Evolutionary conservation across 2,888 invertebrate genomes (phyloP).

Genomic region (Amiota minor): DNA sequence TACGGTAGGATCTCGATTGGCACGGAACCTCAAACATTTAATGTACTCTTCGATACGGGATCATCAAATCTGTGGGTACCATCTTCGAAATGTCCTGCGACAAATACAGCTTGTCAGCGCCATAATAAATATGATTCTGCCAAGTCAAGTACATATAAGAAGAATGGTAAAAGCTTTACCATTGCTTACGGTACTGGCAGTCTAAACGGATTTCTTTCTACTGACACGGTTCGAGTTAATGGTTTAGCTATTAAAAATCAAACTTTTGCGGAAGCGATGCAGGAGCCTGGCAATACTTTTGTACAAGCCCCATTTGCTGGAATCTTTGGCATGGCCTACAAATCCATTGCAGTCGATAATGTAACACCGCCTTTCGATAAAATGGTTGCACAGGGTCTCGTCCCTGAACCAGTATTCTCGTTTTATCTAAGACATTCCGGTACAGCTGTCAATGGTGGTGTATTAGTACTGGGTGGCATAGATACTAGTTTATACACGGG

Average conservation of each 20-base stretch:
- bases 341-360: slow-evolving; percentile 88
- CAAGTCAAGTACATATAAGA: slow-evolving; percentile 84
- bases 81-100: slow-evolving; percentile 91
- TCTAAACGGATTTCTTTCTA: slow-evolving; percentile 93
- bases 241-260: slow-evolving; percentile 81
- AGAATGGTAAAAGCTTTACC: slow-evolving; percentile 91
- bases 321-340: slow-evolving; percentile 93
- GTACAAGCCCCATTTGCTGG: slow-evolving; percentile 98
- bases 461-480: slow-evolving; percentile 92
- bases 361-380: slow-evolving; percentile 92
- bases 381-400: slow-evolving; percentile 85
- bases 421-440: slow-evolving; percentile 89
- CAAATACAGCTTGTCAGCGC: slow-evolving; percentile 93
- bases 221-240: slow-evolving; percentile 84
- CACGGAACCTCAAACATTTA: slow-evolving; percentile 90
- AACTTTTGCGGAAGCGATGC: slow-evolving; percentile 96
- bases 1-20: slow-evolving; percentile 95
- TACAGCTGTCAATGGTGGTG: slow-evolving; percentile 77
- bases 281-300: slow-evolving; percentile 94
- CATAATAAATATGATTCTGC: slow-evolving; percentile 95
- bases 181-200: slow-evolving; percentile 97
- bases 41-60: slow-evolving; percentile 97
- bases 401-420: slow-evolving; percentile 85
- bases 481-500: slow-evolving; percentile 89
- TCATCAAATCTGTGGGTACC: slow-evolving; percentile 99